phyloP scores from a whole-genome alignment of 2,797 vertebrate species.

The Poliocrania exsul region DNA sequence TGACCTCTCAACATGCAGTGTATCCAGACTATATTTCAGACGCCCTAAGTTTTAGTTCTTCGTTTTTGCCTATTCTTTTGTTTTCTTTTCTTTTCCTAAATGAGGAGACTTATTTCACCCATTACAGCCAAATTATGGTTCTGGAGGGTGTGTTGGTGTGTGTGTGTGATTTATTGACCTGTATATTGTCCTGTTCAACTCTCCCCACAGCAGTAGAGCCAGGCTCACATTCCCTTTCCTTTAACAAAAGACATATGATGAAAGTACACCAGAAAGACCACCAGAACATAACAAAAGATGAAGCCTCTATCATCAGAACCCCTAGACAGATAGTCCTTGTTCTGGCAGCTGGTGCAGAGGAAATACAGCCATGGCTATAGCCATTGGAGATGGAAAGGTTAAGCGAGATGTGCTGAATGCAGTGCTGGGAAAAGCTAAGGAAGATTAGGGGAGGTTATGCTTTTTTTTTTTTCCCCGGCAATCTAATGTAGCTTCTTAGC shows the following conservation, averaged over 20 bases:
- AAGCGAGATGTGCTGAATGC: neutral
- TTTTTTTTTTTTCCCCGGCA: neutral
- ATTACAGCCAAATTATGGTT: neutral
- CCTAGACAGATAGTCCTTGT: neutral
- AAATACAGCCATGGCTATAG: neutral
- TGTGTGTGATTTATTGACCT: neutral
- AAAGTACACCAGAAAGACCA: neutral
- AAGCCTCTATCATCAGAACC: neutral
- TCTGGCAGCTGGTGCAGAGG: neutral
- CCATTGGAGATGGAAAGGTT: neutral
- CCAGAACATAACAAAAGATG: neutral
- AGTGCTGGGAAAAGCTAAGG: neutral
- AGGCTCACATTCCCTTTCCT: neutral
- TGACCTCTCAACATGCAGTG: neutral
- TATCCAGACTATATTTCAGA: neutral
- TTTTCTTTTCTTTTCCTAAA: neutral
- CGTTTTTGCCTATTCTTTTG: neutral
- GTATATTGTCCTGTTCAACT: neutral
- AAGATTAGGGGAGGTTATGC: neutral
- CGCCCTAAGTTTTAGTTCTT: neutral
- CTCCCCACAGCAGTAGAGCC: rapidly evolving
- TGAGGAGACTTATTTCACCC: neutral
- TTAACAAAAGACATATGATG: neutral
- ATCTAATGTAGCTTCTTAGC: neutral
- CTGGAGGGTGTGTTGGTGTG: rapidly evolving